Evolutionary conservation across 2,797 vertebrate species (phyloP), one percentile per base, ranked within the genome.

Genomic region (Emydoidea blandingii): DNA sequence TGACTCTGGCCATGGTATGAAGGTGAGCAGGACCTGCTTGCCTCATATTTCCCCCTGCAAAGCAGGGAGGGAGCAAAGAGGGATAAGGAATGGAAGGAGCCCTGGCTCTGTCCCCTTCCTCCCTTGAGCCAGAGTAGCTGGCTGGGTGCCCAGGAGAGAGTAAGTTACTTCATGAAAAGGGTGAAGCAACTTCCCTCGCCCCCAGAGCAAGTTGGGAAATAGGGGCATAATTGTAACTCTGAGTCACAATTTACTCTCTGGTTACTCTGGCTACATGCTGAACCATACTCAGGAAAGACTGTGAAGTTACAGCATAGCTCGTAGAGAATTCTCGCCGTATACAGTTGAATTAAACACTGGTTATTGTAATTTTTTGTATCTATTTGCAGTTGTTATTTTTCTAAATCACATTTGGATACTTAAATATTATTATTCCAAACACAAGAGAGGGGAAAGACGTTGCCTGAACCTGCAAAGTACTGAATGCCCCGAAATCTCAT

Each of bases 251-350:
- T 57, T 82, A 18, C 23, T n/a, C 9, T 82, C 5, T 49, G 5
- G 14, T 87, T 8, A 23, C 12, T 2, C 16, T 54, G 44, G 41
- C 10, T 87, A 10, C 41, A 49, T 53, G 52, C 34, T 68, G 44
- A 27, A 5, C 79, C 37, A 7, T 29, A 68, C 0, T 41, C n/a
- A 72, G 10, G 18, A 37, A 72, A 0, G 4, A 7, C 7, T 68
- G 21, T 1, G 52, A 91, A 81, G 18, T 50, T 92, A 23, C 62
- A 87, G 57, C 10, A 88, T 41, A 90, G 54, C 10, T 6, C 76
- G 3, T 18, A 84, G 34, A 79, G 89, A 27, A 79, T 8, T 93
- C 8, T 49, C 7, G n/a, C 68, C 1, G 27, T 62, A 12, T 21
- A n/a, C 15, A 74, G 10, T 9, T 89, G 41, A 54, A 27, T 8